Evolutionary conservation across 2,797 vertebrate genomes (phyloP).

Genomic region (Sebastiscus tertius): DNA sequence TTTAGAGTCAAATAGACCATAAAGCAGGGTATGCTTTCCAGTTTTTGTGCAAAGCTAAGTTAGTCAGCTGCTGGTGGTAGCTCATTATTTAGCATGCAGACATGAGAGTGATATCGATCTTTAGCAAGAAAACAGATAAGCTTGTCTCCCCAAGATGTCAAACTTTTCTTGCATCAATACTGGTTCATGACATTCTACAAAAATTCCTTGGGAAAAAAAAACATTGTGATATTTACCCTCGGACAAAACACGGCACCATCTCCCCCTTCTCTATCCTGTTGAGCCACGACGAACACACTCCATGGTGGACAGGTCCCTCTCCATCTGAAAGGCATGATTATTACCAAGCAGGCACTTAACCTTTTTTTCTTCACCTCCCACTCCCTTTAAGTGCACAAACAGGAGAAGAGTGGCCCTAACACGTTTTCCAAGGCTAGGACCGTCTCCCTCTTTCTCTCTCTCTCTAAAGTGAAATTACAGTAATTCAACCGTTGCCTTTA

Average conservation of each 20-base stretch:
- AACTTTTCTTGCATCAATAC: neutral
- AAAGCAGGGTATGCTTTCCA: no score
- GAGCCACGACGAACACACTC: conserved; percentile 98
- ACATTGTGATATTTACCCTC: conserved; percentile 84
- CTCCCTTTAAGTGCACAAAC: conserved; percentile 48
- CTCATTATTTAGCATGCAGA: neutral
- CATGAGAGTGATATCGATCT: neutral
- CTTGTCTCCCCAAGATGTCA: neutral
- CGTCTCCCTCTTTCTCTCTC: neutral
- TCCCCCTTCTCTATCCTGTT: conserved; percentile 92
- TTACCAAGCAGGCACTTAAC: conserved; percentile 61
- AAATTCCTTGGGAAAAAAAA: neutral
- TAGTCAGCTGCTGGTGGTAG: neutral
- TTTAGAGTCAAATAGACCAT: no score
- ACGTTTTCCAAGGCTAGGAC: conserved; percentile 39
- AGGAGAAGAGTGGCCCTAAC: conserved; percentile 47
- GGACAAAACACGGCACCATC: conserved; percentile 95
- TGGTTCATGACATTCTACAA: neutral
- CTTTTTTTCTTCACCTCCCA: conserved; percentile 42
- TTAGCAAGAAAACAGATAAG: neutral
- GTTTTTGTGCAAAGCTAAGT: no score
- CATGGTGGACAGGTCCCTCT: conserved; percentile 92
- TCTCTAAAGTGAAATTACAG: conserved; percentile 52
- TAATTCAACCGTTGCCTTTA: conserved; percentile 56
- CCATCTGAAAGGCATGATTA: conserved; percentile 84